Percentiles rank a stretch among this genome's conserved stretches.
These are phyloP conservation scores for Paracentrotus lividus DNA, from an alignment of 53 echinoderm and acorn worm species.

Conservation along the genomic window DNA sequence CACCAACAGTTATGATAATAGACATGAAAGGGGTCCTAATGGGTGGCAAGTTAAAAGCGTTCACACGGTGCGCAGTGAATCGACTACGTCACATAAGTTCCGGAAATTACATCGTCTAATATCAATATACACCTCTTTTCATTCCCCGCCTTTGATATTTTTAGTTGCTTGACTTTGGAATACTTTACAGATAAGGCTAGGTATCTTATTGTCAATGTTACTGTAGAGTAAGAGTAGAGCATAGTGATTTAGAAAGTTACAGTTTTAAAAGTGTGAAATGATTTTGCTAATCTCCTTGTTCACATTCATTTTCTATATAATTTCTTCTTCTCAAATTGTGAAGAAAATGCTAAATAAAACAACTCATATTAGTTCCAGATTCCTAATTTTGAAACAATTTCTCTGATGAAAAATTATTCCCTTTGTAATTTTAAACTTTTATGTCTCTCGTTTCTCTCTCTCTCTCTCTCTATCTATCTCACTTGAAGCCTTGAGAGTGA, in stretches of 20 bases:
- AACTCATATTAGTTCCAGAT: background rate
- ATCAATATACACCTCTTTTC: slow-evolving; percentile 47
- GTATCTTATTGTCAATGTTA: background rate
- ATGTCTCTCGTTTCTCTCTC: too few species aligned
- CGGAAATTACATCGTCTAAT: slow-evolving; percentile 26
- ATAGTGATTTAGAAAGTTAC: background rate
- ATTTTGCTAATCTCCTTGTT: background rate
- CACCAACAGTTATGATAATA: slow-evolving; percentile 57
- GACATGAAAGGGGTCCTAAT: background rate
- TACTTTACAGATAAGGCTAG: background rate
- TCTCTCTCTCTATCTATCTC: too few species aligned
- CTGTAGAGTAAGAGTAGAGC: background rate
- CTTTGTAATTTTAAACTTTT: too few species aligned
- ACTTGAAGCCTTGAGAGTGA: too few species aligned
- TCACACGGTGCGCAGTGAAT: background rate
- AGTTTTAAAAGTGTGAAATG: background rate
- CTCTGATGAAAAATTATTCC: background rate
- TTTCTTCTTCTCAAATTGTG: background rate
- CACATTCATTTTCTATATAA: background rate
- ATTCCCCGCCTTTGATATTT: slow-evolving; percentile 34
- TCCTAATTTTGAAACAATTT: background rate
- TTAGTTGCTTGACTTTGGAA: background rate
- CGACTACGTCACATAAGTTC: background rate
- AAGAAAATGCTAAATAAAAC: background rate
- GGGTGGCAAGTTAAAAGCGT: slow-evolving; percentile 51